phyloP scores from a whole-genome alignment of 2,113 vertebrate species.

The Gambusia holbrooki region DNA sequence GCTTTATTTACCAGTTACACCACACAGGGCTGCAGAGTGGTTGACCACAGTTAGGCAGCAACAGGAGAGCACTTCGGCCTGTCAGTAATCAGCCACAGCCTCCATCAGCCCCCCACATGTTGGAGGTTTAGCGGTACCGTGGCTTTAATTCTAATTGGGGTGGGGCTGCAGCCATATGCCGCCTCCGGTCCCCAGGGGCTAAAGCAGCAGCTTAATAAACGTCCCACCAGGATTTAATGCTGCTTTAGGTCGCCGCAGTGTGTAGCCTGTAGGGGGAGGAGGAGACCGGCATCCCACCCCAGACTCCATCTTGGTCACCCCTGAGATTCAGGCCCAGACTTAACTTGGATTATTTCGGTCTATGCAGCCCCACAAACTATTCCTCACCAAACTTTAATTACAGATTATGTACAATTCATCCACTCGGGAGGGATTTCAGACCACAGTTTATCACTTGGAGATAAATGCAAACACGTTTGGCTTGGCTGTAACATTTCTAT shows the following conservation, averaged over 20 bases:
- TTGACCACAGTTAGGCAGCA: conserved; percentile 7
- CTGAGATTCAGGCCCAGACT: background rate
- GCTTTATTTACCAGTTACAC: conserved; percentile 12
- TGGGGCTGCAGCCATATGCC: conserved; percentile 46
- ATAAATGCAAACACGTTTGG: too few species aligned
- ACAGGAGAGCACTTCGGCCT: conserved; percentile 24
- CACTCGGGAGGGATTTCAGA: too few species aligned
- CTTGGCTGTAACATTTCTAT: too few species aligned
- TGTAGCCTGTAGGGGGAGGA: conserved; percentile 17
- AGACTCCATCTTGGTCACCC: background rate
- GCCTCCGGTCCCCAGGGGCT: conserved; percentile 31
- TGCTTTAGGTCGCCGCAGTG: conserved; percentile 38
- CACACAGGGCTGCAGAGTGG: background rate
- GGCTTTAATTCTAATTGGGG: conserved; percentile 45
- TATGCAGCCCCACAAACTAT: background rate
- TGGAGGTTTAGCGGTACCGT: conserved; percentile 26
- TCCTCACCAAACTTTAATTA: too few species aligned
- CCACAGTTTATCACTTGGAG: too few species aligned
- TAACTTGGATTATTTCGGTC: background rate
- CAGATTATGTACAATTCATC: too few species aligned
- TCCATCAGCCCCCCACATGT: conserved; percentile 40
- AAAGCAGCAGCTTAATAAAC: conserved; percentile 61
- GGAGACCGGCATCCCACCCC: background rate
- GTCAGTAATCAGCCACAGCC: conserved; percentile 31
- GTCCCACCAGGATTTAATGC: conserved; percentile 52